phyloP scores from a whole-genome alignment of 2,113 vertebrate species.

The Cavia porcellus region DNA sequence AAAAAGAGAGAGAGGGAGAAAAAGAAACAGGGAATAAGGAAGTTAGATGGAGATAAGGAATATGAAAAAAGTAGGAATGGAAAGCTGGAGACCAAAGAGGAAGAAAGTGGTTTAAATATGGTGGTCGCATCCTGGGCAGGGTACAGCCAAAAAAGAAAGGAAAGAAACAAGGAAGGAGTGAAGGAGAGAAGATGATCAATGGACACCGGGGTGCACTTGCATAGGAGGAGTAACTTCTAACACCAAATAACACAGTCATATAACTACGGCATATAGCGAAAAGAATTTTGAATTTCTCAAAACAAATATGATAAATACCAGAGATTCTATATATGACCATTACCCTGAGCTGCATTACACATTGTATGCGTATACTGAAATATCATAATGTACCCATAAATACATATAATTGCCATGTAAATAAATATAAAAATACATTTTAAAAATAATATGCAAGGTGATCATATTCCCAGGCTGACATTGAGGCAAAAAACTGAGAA shows the following conservation, averaged over 20 bases:
- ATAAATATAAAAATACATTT: not conserved
- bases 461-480: not conserved
- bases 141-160: not conserved
- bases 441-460: not conserved
- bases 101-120: not conserved
- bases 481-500: not conserved
- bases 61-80: not conserved
- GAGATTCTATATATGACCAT: not conserved
- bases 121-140: not conserved
- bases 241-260: not conserved
- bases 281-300: not conserved
- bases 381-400: too few species aligned
- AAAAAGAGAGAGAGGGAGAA: not conserved
- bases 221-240: not conserved
- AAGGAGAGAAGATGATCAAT: too few species aligned
- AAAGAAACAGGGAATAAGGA: not conserved
- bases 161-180: not conserved
- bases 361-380: not conserved
- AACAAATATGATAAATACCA: not conserved
- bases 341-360: not conserved
- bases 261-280: not conserved
- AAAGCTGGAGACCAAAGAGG: not conserved
- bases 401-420: not conserved
- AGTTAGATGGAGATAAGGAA: not conserved
- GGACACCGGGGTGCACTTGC: not conserved